Percentiles rank a stretch among this genome's conserved stretches.
Evolutionary conservation across 1,140 invertebrate species (phyloP).

Genomic region (Mactra quadrangularis): DNA sequence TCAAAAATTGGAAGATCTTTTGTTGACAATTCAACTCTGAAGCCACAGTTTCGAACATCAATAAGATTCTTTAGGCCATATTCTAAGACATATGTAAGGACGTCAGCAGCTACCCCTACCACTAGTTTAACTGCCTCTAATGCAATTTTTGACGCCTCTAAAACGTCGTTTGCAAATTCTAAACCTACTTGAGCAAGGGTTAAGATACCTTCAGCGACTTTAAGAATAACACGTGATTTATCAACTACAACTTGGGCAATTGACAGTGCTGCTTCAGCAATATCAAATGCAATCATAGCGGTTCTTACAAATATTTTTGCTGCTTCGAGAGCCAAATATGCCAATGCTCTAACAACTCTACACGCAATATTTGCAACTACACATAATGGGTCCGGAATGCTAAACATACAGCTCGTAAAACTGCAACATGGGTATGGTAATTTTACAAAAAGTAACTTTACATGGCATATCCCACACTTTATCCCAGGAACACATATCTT

Average conservation of each 20-base stretch:
- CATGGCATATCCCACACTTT: slow-evolving; percentile 55
- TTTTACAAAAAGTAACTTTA: slow-evolving; percentile 49
- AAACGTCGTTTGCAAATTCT: slow-evolving; percentile 13
- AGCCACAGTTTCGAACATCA: slow-evolving; percentile 64
- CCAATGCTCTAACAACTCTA: slow-evolving; percentile 27
- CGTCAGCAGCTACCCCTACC: slow-evolving; percentile 36
- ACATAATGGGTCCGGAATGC: slow-evolving; percentile 54
- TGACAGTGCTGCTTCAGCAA: slow-evolving; percentile 44
- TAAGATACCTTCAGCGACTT: slow-evolving; percentile 23
- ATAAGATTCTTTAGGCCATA: slow-evolving; percentile 43
- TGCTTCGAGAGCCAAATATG: slow-evolving; percentile 54
- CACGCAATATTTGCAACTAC: slow-evolving; percentile 47
- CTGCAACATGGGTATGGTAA: too few relatives aligned
- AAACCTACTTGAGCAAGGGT: slow-evolving; percentile 31
- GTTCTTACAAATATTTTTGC: slow-evolving; percentile 57
- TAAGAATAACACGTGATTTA: slow-evolving; percentile 56
- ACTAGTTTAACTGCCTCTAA: slow-evolving; percentile 56
- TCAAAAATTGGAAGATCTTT: slow-evolving; percentile 32
- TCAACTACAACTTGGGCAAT: slow-evolving; percentile 58
- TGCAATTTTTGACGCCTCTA: slow-evolving; percentile 52
- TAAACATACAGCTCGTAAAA: slow-evolving; percentile 60
- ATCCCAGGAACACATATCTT: too few relatives aligned
- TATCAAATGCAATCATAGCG: slow-evolving; percentile 61
- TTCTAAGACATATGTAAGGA: slow-evolving; percentile 45
- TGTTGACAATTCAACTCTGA: slow-evolving; percentile 51